phyloP scores from a whole-genome alignment of 2,113 vertebrate genomes.

The Poicephalus meyeri region DNA sequence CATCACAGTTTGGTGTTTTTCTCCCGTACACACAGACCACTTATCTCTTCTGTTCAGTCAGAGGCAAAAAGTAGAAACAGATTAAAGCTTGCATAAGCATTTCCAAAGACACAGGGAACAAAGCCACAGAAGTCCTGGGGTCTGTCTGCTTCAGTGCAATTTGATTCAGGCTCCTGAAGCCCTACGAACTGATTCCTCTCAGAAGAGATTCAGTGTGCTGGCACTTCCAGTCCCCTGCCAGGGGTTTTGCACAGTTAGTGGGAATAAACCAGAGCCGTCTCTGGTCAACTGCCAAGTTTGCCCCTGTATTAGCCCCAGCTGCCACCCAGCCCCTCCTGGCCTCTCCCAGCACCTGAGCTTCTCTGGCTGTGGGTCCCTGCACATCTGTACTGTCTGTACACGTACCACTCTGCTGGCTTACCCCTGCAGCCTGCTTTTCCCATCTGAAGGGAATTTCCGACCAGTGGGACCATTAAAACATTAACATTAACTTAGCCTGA shows the following conservation, averaged over 20 bases:
- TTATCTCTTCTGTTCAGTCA: background rate
- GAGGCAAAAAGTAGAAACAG: background rate
- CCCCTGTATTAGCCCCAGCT: background rate
- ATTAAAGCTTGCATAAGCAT: background rate
- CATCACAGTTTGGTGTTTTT: background rate
- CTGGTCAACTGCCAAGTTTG: background rate
- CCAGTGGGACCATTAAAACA: background rate
- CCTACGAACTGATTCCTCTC: background rate
- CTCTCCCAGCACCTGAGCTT: background rate
- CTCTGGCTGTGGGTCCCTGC: background rate
- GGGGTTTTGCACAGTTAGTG: background rate
- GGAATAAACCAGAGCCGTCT: background rate
- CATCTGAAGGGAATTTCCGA: background rate
- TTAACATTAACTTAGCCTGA: background rate
- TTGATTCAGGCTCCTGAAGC: background rate
- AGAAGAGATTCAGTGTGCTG: background rate
- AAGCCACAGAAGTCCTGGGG: background rate
- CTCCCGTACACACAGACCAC: background rate
- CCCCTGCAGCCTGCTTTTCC: background rate
- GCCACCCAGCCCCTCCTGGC: background rate
- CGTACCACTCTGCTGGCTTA: background rate
- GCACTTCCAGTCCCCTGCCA: background rate
- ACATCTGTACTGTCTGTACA: background rate
- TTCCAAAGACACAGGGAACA: fast-evolving
- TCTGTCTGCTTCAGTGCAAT: background rate